phyloP scores from a whole-genome alignment of 2,797 vertebrate genomes.

The Epinephelus malabaricus region DNA sequence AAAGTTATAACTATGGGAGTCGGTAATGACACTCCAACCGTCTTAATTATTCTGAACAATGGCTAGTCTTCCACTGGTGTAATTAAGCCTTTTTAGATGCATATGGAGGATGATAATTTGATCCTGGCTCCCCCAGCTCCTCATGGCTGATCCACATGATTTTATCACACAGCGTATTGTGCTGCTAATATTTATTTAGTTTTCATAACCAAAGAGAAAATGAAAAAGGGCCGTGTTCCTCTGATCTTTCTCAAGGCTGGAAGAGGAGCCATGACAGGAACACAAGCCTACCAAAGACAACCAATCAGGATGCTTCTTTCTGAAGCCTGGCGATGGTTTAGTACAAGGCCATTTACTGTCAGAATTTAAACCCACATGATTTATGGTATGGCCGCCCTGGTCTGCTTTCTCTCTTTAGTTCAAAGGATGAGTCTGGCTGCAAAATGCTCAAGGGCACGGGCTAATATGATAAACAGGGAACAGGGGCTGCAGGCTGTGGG shows the following conservation, averaged over 20 bases:
- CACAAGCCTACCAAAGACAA: constrained; percentile 33
- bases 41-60: constrained; percentile 71
- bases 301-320: constrained; percentile 47
- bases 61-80: constrained; percentile 45
- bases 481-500: constrained; percentile 55
- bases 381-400: constrained; percentile 62
- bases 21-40: constrained; percentile 63
- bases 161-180: constrained; percentile 39
- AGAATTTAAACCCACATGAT: constrained; percentile 74
- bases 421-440: constrained; percentile 74
- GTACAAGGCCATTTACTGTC: constrained; percentile 68
- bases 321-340: constrained; percentile 56
- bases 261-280: constrained; percentile 12
- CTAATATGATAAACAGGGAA: constrained; percentile 82
- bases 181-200: constrained; percentile 26
- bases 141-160: constrained; percentile 3
- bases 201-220: constrained; percentile 21
- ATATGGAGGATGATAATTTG: constrained; percentile 50
- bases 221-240: not conserved
- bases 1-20: constrained; percentile 61
- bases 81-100: constrained; percentile 64
- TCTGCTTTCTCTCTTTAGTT: constrained; percentile 67
- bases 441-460: constrained; percentile 76
- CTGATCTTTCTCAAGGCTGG: constrained; percentile 18
- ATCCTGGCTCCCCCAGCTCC: constrained; percentile 38